These are phyloP conservation scores for Tanytarsus gracilentus DNA, from an alignment of 2,888 invertebrate genomes.

Conservation along the genomic window DNA sequence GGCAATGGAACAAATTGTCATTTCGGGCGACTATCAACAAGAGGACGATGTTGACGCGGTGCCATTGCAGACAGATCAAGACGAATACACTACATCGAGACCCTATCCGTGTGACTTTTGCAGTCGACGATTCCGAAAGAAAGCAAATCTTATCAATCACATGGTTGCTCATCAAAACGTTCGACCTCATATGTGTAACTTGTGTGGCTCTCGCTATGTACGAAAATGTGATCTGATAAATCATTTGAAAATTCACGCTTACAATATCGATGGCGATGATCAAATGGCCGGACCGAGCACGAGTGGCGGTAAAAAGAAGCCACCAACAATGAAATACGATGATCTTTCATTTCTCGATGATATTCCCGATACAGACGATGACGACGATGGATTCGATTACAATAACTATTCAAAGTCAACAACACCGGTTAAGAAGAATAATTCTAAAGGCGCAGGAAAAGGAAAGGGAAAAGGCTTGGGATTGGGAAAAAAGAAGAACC, in stretches of 20 bases:
- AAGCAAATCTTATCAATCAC: conserved; percentile 74
- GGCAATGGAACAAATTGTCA: conserved; percentile 25
- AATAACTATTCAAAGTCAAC: conserved; percentile 23
- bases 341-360: conserved; percentile 13
- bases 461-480: too few species aligned
- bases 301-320: conserved; percentile 33
- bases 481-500: neutral
- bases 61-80: conserved; percentile 71
- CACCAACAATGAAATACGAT: neutral
- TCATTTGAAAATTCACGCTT: conserved; percentile 73
- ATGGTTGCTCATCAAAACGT: conserved; percentile 82
- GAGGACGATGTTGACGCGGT: conserved; percentile 52
- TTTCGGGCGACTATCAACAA: conserved; percentile 43
- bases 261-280: conserved; percentile 57
- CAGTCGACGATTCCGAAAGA: conserved; percentile 72
- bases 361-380: neutral
- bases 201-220: conserved; percentile 72
- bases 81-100: conserved; percentile 55
- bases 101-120: conserved; percentile 84
- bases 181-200: conserved; percentile 69
- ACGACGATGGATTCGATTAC: conserved; percentile 22
- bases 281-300: conserved; percentile 41
- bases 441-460: neutral
- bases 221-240: conserved; percentile 72
- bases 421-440: neutral